Conservation (phyloP, 30 jellyfish, hydroid and myxozoan species). For the Hydra vulgaris region DNA sequence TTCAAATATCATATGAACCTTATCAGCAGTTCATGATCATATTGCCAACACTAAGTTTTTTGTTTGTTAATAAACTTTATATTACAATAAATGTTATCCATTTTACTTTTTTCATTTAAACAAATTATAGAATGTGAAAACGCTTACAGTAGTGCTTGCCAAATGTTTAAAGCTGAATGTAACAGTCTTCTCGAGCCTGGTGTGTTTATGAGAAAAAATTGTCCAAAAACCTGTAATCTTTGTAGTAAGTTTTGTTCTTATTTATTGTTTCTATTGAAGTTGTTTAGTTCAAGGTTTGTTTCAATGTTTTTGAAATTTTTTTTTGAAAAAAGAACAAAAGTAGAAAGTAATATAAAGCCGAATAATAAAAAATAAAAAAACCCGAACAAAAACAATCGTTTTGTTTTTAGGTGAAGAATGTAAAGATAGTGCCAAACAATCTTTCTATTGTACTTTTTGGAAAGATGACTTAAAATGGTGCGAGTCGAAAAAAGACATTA, state of each 20-base stretch:
- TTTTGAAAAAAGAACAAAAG: no score
- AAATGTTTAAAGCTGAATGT: constrained; percentile 43
- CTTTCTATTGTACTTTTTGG: constrained; percentile 17
- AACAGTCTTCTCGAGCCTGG: constrained; percentile 31
- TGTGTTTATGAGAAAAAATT: constrained; percentile 41
- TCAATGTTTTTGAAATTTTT: no score
- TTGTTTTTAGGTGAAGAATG: constrained; percentile 5
- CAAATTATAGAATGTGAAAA: constrained; percentile 56
- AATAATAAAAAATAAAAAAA: no score
- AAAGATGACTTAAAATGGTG: constrained; percentile 16
- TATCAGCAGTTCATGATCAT: no score
- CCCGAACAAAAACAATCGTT: neutral
- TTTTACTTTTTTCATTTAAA: no score
- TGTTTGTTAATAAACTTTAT: no score
- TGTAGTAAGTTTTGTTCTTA: constrained; percentile 36
- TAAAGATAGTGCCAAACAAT: neutral
- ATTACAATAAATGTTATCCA: no score
- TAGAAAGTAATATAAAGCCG: no score
- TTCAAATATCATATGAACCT: no score
- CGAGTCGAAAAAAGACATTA: constrained; percentile 5
- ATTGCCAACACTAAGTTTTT: no score
- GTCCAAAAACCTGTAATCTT: constrained; percentile 51
- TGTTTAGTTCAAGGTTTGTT: no score
- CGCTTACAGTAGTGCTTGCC: constrained; percentile 31
- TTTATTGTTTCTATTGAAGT: neutral